Evolutionary conservation across 2,888 invertebrate species (phyloP).

Genomic region (Xiphydria camelus): DNA sequence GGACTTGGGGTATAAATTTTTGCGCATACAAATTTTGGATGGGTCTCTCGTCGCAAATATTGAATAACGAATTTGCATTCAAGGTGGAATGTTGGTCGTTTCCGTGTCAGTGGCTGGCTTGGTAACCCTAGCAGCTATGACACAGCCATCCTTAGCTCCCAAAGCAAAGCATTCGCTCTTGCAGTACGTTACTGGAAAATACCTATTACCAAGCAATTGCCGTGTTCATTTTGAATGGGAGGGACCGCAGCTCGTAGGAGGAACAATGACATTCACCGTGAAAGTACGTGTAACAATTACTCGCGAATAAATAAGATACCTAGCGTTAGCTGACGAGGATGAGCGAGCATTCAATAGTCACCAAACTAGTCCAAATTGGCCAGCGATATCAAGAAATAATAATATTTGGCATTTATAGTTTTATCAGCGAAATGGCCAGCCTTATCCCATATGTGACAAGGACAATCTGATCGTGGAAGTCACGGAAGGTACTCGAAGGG

Average conservation of each 20-base stretch:
- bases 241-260: constrained; percentile 87
- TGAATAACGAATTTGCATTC: constrained; percentile 21
- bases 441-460: constrained; percentile 92
- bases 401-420: constrained; percentile 62
- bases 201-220: constrained; percentile 85
- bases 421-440: constrained; percentile 90
- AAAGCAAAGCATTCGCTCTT: constrained; percentile 87
- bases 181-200: constrained; percentile 91
- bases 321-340: too few relatives aligned
- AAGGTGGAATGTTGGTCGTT: constrained; percentile 87
- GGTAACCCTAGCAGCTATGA: constrained; percentile 88
- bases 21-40: neutral
- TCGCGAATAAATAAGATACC: too few relatives aligned
- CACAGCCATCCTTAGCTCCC: constrained; percentile 86
- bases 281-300: too few relatives aligned
- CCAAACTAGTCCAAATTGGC: neutral
- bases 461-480: constrained; percentile 89
- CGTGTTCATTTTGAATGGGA: constrained; percentile 87
- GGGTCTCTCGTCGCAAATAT: neutral
- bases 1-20: constrained; percentile 75
- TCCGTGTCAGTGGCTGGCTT: constrained; percentile 87
- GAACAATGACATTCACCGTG: constrained; percentile 88
- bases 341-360: neutral
- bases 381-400: neutral
- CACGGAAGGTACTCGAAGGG: constrained; percentile 80